These are phyloP conservation scores for Apogon hyalosoma DNA, from an alignment of 2,797 vertebrate species.

Conservation along the genomic window DNA sequence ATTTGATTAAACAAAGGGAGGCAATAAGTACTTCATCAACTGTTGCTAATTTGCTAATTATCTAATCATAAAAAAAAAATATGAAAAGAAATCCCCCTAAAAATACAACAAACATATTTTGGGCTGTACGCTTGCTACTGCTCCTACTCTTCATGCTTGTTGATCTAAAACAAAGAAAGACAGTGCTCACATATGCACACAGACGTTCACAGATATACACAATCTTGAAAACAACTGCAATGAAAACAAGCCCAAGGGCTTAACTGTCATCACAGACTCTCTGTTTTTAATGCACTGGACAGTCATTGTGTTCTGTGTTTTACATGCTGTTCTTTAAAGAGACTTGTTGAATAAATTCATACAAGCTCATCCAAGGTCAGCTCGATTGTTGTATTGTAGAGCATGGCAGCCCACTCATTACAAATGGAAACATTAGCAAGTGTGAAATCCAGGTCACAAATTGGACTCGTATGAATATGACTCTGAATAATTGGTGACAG, in stretches of 20 bases:
- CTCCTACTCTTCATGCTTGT: background rate
- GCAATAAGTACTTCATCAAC: too few relatives aligned
- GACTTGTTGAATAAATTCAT: slow-evolving; percentile 19
- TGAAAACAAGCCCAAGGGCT: slow-evolving; percentile 22
- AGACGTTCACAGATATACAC: slow-evolving; percentile 10
- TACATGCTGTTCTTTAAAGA: slow-evolving; percentile 14
- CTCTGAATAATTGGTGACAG: too few relatives aligned
- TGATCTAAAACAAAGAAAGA: slow-evolving; percentile 19
- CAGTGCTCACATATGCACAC: slow-evolving; percentile 7
- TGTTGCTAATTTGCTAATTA: too few relatives aligned
- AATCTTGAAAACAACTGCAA: slow-evolving; percentile 14
- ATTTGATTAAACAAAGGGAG: too few relatives aligned
- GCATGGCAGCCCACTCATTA: background rate
- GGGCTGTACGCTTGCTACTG: background rate
- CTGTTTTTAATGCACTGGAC: slow-evolving; percentile 6
- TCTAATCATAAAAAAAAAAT: too few relatives aligned
- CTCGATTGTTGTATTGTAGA: background rate
- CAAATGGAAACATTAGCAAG: slow-evolving; percentile 1
- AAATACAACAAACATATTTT: background rate
- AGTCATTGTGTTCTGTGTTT: slow-evolving; percentile 1
- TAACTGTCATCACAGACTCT: background rate
- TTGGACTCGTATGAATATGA: background rate
- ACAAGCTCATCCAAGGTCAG: slow-evolving; percentile 28
- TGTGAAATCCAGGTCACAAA: slow-evolving; percentile 23
- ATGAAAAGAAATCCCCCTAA: background rate